Evolutionary conservation across 2,797 vertebrate species (phyloP).

Genomic region (Micromesistius poutassou): DNA sequence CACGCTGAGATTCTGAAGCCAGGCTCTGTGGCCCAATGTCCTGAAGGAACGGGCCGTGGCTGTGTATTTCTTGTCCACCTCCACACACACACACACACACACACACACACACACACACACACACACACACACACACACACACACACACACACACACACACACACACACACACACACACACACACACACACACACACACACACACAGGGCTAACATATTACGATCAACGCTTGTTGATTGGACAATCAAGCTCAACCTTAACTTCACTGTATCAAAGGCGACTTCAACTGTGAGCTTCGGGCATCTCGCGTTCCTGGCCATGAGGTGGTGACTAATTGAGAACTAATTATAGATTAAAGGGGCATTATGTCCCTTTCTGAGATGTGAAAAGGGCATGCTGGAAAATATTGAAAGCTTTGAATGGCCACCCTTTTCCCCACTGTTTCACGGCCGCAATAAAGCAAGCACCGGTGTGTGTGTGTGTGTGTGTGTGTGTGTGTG

Average conservation of each 20-base stretch:
- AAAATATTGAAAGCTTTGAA: conserved; percentile 57
- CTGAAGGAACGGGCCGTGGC: not conserved
- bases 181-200: no score
- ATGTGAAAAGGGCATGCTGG: conserved; percentile 57
- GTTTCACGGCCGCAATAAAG: conserved; percentile 64
- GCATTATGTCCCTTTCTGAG: conserved; percentile 55
- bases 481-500: no score
- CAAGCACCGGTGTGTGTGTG: no score
- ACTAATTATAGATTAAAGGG: not conserved
- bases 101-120: no score
- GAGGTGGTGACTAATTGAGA: not conserved
- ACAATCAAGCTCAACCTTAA: not conserved
- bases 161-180: no score
- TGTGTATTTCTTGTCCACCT: not conserved
- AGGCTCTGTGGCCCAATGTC: not conserved
- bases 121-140: no score
- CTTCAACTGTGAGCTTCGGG: not conserved
- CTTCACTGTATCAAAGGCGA: not conserved
- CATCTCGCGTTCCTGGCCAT: no score
- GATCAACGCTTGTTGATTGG: not conserved
- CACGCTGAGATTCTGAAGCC: not conserved
- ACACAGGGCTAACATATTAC: not conserved
- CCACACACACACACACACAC: no score
- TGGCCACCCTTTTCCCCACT: conserved; percentile 35
- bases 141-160: no score